These are phyloP conservation scores for Leptogaster cylindrica DNA, from an alignment of 2,888 invertebrate genomes.

Conservation along the genomic window DNA sequence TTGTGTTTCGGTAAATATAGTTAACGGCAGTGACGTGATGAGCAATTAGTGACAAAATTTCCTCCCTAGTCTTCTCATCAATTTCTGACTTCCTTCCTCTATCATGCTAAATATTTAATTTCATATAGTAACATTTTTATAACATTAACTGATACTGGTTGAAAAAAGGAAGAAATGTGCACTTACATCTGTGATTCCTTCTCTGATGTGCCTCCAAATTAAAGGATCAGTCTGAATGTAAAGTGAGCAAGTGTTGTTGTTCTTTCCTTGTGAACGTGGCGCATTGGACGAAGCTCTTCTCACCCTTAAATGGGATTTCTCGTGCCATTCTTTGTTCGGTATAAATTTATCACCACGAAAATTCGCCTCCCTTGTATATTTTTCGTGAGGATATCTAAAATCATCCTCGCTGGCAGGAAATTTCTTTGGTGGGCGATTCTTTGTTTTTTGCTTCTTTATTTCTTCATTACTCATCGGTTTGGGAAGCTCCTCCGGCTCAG, in stretches of 20 bases:
- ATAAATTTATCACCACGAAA: constrained; percentile 51
- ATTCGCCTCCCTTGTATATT: constrained; percentile 81
- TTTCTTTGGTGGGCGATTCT: constrained; percentile 44
- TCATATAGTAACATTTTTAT: too few species aligned
- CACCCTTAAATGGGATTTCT: constrained; percentile 62
- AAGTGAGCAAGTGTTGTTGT: constrained; percentile 89
- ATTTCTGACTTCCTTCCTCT: constrained; percentile 71
- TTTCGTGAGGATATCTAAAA: constrained; percentile 69
- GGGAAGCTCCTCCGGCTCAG: constrained; percentile 51
- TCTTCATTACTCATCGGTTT: constrained; percentile 48
- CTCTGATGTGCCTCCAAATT: constrained; percentile 93
- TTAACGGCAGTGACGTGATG: constrained; percentile 99
- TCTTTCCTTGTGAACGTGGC: constrained; percentile 69
- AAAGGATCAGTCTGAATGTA: constrained; percentile 98
- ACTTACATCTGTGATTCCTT: constrained; percentile 79
- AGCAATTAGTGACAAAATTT: constrained; percentile 95
- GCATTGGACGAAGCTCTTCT: constrained; percentile 63
- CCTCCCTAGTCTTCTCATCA: constrained; percentile 91
- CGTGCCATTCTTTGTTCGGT: constrained; percentile 63
- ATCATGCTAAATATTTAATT: constrained; percentile 83
- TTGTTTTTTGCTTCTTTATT: constrained; percentile 43
- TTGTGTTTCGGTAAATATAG: constrained; percentile 93
- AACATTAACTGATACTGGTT: too few species aligned
- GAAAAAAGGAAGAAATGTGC: constrained; percentile 17
- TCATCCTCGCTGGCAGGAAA: constrained; percentile 52